Percentiles rank a stretch among this genome's conserved stretches.
Evolutionary conservation across 1,140 invertebrate species (phyloP).

Genomic region (Aphidius ervi): DNA sequence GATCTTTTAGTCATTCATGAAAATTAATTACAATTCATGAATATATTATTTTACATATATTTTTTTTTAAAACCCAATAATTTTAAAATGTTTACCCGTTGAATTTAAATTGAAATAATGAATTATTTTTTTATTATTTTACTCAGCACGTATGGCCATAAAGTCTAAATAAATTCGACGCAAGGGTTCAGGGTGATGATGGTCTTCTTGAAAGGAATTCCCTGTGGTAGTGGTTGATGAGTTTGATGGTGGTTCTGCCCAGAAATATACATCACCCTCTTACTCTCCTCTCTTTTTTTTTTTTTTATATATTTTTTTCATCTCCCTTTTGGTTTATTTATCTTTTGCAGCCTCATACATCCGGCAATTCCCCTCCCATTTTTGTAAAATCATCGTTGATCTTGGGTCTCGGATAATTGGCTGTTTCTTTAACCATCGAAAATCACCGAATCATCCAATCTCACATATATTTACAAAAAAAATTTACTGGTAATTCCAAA

Average conservation of each 20-base stretch:
- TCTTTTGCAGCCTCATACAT: slow-evolving; percentile 27
- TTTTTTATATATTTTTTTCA: too few relatives aligned
- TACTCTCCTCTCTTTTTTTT: too few relatives aligned
- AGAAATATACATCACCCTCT: too few relatives aligned
- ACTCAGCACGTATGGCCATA: neutral
- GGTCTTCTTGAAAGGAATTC: slow-evolving; percentile 13
- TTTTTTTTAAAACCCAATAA: neutral
- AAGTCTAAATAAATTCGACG: neutral
- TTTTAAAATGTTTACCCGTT: neutral
- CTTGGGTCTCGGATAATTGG: too few relatives aligned
- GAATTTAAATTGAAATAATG: neutral
- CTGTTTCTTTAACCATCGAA: too few relatives aligned
- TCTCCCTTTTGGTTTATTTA: slow-evolving; percentile 21
- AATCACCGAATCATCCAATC: too few relatives aligned
- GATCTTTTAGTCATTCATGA: too few relatives aligned
- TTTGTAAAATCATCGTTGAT: too few relatives aligned
- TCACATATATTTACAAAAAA: too few relatives aligned
- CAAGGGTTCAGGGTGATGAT: slow-evolving; percentile 11
- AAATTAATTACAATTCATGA: too few relatives aligned
- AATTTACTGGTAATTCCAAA: slow-evolving; percentile 6
- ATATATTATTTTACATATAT: neutral
- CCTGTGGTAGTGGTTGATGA: slow-evolving; percentile 9
- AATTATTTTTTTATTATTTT: neutral
- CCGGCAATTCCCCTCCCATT: slow-evolving; percentile 1
- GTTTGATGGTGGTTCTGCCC: neutral